These are phyloP conservation scores for Amblyjoppa fuscipennis DNA, from an alignment of 2,888 invertebrate genomes.

Conservation along the genomic window DNA sequence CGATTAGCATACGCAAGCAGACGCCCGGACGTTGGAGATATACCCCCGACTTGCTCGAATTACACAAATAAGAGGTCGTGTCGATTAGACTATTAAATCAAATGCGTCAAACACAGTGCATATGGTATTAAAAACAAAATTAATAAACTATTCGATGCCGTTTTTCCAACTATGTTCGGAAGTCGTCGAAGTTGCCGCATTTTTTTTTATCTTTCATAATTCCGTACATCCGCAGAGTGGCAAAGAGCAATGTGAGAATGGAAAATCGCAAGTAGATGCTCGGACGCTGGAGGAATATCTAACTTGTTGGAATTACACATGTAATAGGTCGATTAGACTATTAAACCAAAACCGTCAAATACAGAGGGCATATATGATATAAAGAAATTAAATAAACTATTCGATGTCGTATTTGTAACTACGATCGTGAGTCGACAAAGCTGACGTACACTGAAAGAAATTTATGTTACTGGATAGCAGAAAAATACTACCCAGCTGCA, in stretches of 20 bases:
- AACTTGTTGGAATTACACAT: background rate
- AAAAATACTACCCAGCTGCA: no score
- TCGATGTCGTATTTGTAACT: no score
- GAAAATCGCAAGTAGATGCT: background rate
- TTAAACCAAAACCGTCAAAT: background rate
- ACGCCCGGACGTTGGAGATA: background rate
- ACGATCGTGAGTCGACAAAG: no score
- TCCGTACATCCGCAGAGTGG: background rate
- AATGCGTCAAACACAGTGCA: background rate
- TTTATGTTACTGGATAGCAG: no score
- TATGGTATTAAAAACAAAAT: background rate
- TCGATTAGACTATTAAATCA: slow-evolving; percentile 15
- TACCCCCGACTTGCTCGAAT: background rate
- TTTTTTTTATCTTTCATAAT: slow-evolving; percentile 9
- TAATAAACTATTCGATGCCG: background rate
- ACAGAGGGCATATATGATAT: no score
- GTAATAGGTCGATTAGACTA: background rate
- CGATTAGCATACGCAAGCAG: slow-evolving; percentile 27
- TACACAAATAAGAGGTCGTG: background rate
- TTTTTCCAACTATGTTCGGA: background rate
- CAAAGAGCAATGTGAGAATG: background rate
- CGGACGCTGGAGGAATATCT: background rate
- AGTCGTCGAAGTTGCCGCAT: background rate
- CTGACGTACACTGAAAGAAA: no score
- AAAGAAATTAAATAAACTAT: no score